Evolutionary conservation across 2,888 invertebrate species (phyloP), one percentile per base, ranked within the genome.

Genomic region (Platycnemis pennipes): DNA sequence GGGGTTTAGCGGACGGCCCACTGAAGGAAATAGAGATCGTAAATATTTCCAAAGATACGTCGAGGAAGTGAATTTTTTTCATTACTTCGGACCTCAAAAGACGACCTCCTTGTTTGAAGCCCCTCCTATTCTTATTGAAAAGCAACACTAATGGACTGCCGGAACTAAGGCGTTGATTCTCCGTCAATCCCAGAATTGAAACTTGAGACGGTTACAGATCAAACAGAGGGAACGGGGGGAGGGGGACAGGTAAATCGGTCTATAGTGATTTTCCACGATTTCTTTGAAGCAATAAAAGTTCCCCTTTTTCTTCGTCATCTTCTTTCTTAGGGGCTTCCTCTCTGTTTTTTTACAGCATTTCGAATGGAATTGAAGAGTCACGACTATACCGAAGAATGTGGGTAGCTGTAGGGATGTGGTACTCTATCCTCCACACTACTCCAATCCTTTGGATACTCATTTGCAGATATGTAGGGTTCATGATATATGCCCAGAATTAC

Each of bases 201-300:
- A 77, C 77, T 13, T 11, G 31, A 77, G 22, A 77, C 77, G 13
- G 31, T 77, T 31, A 26, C 26, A 8, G 11, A 77, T 13, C 37
- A 11, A 22, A 16, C 77, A 37, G 77, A 31, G 2, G 69, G 16
- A 77, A 31, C 11, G 16, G n/a, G n/a, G n/a, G n/a, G n/a, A n/a
- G n/a, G n/a, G n/a, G n/a, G n/a, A n/a, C 31, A 37, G 4, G 37
- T 16, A 37, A 77, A 37, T 16, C 37, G 31, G 49, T 77, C 37
- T 13, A 5, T 13, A 37, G 77, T 77, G 31, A 16, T 77, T 26
- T 77, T 37, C 77, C 37, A 26, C 13, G 77, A 77, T 77, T 77
- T 77, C 77, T 77, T 77, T 77, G 77, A 77, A 77, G 77, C 77
- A 37, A 37, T 77, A 77, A 77, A 77, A 77, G 77, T 77, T 77